These are phyloP conservation scores for Chelonia mydas DNA, from an alignment of 2,797 vertebrate species.

Conservation along the genomic window DNA sequence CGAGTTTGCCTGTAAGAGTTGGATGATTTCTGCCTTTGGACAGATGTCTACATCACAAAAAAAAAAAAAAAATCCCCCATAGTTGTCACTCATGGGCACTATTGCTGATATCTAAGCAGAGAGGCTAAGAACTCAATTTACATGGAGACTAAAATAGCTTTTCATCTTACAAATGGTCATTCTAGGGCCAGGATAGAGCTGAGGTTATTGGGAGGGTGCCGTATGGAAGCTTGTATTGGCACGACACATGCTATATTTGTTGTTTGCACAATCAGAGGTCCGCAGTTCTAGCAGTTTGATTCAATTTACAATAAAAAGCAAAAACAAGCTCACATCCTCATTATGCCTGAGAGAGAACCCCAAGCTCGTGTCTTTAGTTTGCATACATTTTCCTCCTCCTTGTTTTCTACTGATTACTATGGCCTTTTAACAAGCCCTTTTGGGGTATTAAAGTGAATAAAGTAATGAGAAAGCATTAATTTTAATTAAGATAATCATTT, in stretches of 20 bases:
- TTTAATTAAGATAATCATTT: background rate
- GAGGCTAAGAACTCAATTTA: background rate
- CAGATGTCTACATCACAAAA: background rate
- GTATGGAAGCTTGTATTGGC: background rate
- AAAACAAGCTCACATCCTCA: background rate
- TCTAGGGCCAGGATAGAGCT: background rate
- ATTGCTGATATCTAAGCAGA: background rate
- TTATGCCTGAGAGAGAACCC: background rate
- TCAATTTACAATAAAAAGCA: background rate
- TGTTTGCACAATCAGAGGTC: background rate
- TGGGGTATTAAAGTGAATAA: background rate
- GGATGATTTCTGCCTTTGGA: background rate
- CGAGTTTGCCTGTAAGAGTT: background rate
- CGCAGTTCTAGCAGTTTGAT: background rate
- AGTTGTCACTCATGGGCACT: background rate
- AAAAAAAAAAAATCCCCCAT: background rate
- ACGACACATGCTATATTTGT: background rate
- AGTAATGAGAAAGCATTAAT: background rate
- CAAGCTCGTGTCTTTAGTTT: constrained; percentile 10
- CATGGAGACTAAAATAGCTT: background rate
- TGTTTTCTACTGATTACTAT: background rate
- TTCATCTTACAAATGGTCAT: background rate
- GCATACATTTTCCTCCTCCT: background rate
- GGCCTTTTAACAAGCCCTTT: constrained; percentile 7
- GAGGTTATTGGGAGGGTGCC: background rate